These are phyloP conservation scores for Chaetorhynchus papuensis DNA, from an alignment of 2,113 vertebrate species.

Conservation along the genomic window DNA sequence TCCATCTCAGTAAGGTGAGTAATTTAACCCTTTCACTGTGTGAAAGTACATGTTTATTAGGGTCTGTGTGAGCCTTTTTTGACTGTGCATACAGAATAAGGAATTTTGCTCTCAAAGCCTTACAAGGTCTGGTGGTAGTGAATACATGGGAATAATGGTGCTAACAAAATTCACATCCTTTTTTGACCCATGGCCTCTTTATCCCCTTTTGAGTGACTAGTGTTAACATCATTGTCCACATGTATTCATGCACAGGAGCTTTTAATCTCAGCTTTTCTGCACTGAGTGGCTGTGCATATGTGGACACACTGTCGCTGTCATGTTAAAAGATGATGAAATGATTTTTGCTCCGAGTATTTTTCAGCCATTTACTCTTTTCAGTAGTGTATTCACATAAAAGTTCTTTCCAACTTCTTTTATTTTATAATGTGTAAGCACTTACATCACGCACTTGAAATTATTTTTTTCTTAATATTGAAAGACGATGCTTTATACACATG, in stretches of 20 bases:
- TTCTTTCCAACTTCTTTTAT: background rate
- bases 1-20: background rate
- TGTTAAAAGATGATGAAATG: background rate
- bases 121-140: background rate
- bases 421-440: background rate
- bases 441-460: background rate
- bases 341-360: background rate
- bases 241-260: background rate
- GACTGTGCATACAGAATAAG: background rate
- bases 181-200: background rate
- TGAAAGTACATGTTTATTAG: background rate
- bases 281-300: background rate
- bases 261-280: conserved; percentile 2
- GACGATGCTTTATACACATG: background rate
- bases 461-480: background rate
- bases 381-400: background rate
- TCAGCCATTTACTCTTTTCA: background rate
- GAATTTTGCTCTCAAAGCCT: background rate
- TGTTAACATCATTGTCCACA: background rate
- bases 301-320: background rate
- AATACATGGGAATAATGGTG: background rate
- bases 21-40: background rate
- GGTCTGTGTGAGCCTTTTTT: background rate
- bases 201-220: background rate
- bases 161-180: background rate